Evolutionary conservation across 2,888 invertebrate species (phyloP).

Genomic region (Caenorhabditis sp.): DNA sequence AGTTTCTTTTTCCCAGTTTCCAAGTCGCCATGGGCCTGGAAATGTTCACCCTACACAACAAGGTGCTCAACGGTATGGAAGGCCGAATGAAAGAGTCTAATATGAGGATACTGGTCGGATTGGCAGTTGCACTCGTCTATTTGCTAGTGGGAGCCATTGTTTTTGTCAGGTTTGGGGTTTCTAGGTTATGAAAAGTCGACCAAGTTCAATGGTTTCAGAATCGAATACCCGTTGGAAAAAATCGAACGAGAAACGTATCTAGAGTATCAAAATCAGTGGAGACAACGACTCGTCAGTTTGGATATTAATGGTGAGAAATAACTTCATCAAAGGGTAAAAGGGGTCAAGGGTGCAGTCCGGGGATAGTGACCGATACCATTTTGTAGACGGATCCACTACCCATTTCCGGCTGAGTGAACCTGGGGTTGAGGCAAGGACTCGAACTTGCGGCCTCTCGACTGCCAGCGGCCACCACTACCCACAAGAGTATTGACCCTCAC

Average conservation of each 20-base stretch:
- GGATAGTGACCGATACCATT: too few species aligned
- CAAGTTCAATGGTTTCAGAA: constrained; percentile 26
- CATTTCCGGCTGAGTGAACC: too few species aligned
- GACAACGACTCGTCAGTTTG: constrained; percentile 58
- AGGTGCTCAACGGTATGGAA: constrained; percentile 66
- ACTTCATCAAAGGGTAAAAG: background rate
- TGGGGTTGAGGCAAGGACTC: too few species aligned
- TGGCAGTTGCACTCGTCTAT: constrained; percentile 84
- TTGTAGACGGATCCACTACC: too few species aligned
- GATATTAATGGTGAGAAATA: constrained; percentile 64
- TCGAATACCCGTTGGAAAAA: constrained; percentile 74
- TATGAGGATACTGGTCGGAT: constrained; percentile 72
- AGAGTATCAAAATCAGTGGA: constrained; percentile 76
- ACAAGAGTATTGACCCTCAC: too few species aligned
- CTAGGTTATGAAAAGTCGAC: too few species aligned
- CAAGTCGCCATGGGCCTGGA: constrained; percentile 77
- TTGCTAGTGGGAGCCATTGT: constrained; percentile 89
- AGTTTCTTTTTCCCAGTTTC: background rate
- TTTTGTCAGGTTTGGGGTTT: constrained; percentile 84
- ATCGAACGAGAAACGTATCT: constrained; percentile 75
- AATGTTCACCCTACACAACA: constrained; percentile 73
- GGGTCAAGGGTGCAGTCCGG: background rate
- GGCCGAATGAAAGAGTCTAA: constrained; percentile 73
- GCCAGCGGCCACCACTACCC: too few species aligned
- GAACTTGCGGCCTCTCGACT: too few species aligned